Conservation (phyloP, 2,888 invertebrate genomes). For the Cyrtodaria siliqua region DNA sequence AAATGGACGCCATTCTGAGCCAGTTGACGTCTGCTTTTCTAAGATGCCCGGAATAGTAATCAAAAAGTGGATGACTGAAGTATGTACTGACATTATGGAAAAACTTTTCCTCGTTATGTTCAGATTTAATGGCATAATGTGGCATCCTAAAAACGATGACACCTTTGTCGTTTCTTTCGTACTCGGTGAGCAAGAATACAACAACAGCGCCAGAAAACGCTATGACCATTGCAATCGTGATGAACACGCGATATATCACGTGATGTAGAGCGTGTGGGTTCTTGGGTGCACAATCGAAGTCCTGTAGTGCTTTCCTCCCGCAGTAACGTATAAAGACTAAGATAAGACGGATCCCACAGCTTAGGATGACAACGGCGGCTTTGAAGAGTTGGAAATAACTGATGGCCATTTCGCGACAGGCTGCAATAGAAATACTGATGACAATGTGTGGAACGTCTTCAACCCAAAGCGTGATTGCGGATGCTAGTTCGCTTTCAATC, state of each 20-base stretch:
- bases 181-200: conserved; percentile 74
- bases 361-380: conserved; percentile 67
- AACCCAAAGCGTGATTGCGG: conserved; percentile 64
- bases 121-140: conserved; percentile 54
- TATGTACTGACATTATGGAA: conserved; percentile 69
- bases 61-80: conserved; percentile 52
- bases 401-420: conserved; percentile 74
- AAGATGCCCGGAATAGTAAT: background rate
- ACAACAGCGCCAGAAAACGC: conserved; percentile 50
- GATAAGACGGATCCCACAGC: conserved; percentile 60
- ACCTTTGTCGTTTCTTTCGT: conserved; percentile 41
- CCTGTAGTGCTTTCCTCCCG: conserved; percentile 57
- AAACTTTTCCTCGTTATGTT: conserved; percentile 67
- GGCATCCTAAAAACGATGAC: conserved; percentile 59
- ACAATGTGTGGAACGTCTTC: conserved; percentile 71
- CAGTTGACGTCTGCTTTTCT: conserved; percentile 40
- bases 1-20: conserved; percentile 51
- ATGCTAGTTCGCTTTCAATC: conserved; percentile 64
- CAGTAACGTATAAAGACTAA: conserved; percentile 69
- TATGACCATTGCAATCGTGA: conserved; percentile 72
- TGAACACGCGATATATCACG: conserved; percentile 69
- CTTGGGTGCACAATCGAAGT: conserved; percentile 54
- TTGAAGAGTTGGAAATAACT: conserved; percentile 73
- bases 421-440: conserved; percentile 67
- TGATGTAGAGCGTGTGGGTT: conserved; percentile 62